Conservation (phyloP, 2,113 vertebrate genomes). For the Mionectes macconnelli region DNA sequence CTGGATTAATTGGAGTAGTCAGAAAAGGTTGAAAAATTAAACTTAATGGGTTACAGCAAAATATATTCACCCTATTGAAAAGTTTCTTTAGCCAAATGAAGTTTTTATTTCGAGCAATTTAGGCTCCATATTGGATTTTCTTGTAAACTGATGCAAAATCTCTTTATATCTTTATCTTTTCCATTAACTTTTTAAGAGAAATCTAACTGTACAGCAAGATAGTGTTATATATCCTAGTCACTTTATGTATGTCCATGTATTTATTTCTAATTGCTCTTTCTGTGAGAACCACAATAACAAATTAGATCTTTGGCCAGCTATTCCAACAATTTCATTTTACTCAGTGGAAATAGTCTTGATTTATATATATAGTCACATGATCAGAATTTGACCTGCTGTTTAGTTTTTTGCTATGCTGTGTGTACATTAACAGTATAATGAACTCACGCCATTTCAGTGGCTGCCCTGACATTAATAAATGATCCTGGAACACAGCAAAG, state of each 20-base stretch:
- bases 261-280: neutral
- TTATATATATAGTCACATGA: slow-evolving; percentile 48
- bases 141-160: neutral
- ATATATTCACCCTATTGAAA: neutral
- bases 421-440: slow-evolving; percentile 50
- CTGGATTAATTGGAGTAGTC: neutral
- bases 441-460: slow-evolving; percentile 34
- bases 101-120: neutral
- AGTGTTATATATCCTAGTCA: neutral
- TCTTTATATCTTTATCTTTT: neutral
- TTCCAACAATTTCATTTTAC: slow-evolving; percentile 28
- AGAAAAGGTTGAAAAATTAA: neutral
- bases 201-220: neutral
- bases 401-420: slow-evolving; percentile 9
- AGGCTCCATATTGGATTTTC: neutral
- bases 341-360: slow-evolving; percentile 44
- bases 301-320: neutral
- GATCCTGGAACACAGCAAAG: slow-evolving; percentile 36
- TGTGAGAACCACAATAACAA: neutral
- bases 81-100: neutral
- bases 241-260: neutral
- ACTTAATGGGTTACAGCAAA: neutral
- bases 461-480: slow-evolving; percentile 19
- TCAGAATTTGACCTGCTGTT: slow-evolving; percentile 49
- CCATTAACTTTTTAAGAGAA: neutral